Conservation (phyloP, 2,113 vertebrate species). For the Hystrix cristata region DNA sequence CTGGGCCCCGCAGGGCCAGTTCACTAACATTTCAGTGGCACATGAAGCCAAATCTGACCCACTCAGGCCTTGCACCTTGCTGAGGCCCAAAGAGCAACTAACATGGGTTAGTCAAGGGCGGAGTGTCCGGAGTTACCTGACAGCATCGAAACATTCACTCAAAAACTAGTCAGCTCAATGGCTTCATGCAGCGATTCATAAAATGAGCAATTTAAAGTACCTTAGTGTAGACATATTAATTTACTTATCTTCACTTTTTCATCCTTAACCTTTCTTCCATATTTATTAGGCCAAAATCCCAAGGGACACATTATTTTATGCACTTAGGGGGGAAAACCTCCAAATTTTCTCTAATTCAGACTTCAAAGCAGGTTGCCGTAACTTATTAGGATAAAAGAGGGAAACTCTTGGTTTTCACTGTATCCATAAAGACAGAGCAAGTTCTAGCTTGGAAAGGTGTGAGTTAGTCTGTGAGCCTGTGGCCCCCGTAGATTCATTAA, state of each 20-base stretch:
- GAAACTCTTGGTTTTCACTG: not conserved
- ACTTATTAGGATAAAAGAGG: not conserved
- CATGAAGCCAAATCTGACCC: not conserved
- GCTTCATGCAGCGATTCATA: not conserved
- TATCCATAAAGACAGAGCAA: not conserved
- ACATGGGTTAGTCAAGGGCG: too few species aligned
- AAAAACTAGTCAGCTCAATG: not conserved
- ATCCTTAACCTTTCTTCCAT: not conserved
- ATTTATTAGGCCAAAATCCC: not conserved
- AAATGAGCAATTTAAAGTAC: not conserved
- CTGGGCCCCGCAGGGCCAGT: not conserved
- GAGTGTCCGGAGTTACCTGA: not conserved
- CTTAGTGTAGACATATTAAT: not conserved
- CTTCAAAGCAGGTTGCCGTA: too few species aligned
- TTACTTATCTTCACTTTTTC: not conserved
- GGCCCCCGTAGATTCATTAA: not conserved
- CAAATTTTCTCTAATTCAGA: not conserved
- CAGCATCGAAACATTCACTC: not conserved
- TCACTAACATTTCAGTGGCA: not conserved
- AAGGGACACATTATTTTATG: not conserved
- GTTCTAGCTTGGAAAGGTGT: not conserved
- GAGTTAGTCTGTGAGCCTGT: too few species aligned
- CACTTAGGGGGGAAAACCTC: not conserved
- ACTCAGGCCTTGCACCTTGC: rapidly evolving
- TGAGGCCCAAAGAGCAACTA: not conserved